These are phyloP conservation scores for Sinodicranocentrus sp. DNA, from an alignment of 2,888 invertebrate species.

Conservation along the genomic window DNA sequence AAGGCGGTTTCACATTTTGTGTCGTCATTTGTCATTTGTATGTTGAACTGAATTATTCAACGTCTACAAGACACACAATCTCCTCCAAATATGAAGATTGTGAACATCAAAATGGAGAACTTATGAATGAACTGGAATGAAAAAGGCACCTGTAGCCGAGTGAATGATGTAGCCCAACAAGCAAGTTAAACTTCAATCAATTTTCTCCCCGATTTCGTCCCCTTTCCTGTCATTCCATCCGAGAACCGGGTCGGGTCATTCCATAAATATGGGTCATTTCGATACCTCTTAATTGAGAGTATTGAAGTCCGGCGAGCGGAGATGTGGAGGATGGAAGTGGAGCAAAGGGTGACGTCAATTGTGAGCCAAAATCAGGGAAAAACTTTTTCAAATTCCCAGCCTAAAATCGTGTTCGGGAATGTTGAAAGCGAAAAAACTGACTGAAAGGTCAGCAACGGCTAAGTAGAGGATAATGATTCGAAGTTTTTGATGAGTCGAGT, in stretches of 20 bases:
- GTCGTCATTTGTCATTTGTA: no score
- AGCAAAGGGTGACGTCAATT: conserved; percentile 73
- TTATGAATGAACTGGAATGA: conserved; percentile 74
- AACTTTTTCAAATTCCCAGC: conserved; percentile 62
- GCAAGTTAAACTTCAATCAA: conserved; percentile 55
- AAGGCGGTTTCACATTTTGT: no score
- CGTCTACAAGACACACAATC: no score
- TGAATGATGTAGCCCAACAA: conserved; percentile 72
- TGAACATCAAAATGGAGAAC: no score
- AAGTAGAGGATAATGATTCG: conserved; percentile 70
- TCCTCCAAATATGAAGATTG: no score
- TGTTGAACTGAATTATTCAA: no score
- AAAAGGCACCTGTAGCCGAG: conserved; percentile 73
- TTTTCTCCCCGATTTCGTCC: not conserved
- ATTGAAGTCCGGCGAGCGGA: conserved; percentile 71
- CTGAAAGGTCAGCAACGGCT: conserved; percentile 72
- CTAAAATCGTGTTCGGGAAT: no score
- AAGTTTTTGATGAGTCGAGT: conserved; percentile 57
- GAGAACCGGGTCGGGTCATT: conserved; percentile 73
- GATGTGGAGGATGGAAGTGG: conserved; percentile 74
- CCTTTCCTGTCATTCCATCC: conserved; percentile 73
- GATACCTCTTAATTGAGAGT: conserved; percentile 69
- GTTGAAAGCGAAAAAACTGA: no score
- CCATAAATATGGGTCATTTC: conserved; percentile 42
- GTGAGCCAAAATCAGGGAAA: conserved; percentile 71